phyloP scores from a whole-genome alignment of 1,140 invertebrate genomes.

The Linepithema humile region DNA sequence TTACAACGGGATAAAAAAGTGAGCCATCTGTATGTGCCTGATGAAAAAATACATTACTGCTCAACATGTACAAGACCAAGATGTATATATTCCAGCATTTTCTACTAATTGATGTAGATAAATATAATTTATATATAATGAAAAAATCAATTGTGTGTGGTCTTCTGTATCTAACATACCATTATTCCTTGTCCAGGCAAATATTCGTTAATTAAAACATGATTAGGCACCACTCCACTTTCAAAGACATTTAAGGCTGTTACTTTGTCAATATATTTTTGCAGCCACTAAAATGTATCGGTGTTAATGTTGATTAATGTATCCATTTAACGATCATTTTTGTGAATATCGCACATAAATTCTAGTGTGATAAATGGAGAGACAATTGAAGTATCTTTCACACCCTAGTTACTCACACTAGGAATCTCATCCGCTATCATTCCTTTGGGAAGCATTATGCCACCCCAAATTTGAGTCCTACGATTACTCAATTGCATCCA shows the following conservation, averaged over 20 bases:
- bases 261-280: slow-evolving; percentile 90
- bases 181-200: slow-evolving; percentile 96
- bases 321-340: not conserved
- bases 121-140: slow-evolving; percentile 2
- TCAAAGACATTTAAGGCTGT: slow-evolving; percentile 90
- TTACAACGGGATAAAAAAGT: slow-evolving; percentile 96
- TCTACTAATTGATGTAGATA: not conserved
- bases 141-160: not conserved
- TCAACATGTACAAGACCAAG: not conserved
- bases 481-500: slow-evolving; percentile 97
- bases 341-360: slow-evolving; percentile 54
- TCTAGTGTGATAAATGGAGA: not conserved
- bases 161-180: slow-evolving; percentile 81
- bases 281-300: slow-evolving; percentile 89
- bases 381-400: not conserved
- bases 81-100: slow-evolving; percentile 15
- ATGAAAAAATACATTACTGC: slow-evolving; percentile 36
- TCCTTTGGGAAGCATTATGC: slow-evolving; percentile 95
- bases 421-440: slow-evolving; percentile 97
- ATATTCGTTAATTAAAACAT: slow-evolving; percentile 99
- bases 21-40: slow-evolving; percentile 97
- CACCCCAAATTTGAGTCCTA: slow-evolving; percentile 98
- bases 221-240: slow-evolving; percentile 92
- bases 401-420: slow-evolving; percentile 78
- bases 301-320: not conserved